phyloP scores from a whole-genome alignment of 1,140 invertebrate species.

The Hyposmocoma kahamanoa region DNA sequence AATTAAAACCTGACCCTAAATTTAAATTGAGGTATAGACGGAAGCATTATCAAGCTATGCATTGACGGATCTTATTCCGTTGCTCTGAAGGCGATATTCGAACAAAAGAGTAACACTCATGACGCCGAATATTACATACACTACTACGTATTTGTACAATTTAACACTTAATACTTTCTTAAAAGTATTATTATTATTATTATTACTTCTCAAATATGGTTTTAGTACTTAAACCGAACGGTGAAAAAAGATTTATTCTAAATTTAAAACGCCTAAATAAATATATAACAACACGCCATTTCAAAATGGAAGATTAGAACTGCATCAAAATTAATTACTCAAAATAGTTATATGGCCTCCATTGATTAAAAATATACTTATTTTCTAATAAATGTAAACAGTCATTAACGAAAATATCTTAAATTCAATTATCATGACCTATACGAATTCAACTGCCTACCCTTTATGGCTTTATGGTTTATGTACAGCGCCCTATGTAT shows the following conservation, averaged over 20 bases:
- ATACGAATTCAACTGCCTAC: constrained; percentile 30
- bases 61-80: no score
- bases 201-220: no score
- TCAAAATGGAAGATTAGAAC: constrained; percentile 20
- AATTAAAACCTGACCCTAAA: no score
- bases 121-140: no score
- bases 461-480: constrained; percentile 23
- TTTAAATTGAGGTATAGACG: no score
- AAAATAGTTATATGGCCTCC: constrained; percentile 21
- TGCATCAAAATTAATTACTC: constrained; percentile 14
- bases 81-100: no score
- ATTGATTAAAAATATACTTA: constrained; percentile 37
- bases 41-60: no score
- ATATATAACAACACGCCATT: constrained; percentile 24
- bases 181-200: no score
- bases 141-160: no score
- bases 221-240: constrained; percentile 30
- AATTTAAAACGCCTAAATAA: constrained; percentile 36
- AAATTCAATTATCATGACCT: constrained; percentile 21
- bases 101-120: no score
- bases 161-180: no score
- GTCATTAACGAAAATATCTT: constrained; percentile 18
- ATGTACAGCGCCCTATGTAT: constrained; percentile 7
- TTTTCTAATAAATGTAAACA: constrained; percentile 15
- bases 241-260: constrained; percentile 27